Conservation (phyloP, 2,113 vertebrate species). For the Charina bottae region DNA sequence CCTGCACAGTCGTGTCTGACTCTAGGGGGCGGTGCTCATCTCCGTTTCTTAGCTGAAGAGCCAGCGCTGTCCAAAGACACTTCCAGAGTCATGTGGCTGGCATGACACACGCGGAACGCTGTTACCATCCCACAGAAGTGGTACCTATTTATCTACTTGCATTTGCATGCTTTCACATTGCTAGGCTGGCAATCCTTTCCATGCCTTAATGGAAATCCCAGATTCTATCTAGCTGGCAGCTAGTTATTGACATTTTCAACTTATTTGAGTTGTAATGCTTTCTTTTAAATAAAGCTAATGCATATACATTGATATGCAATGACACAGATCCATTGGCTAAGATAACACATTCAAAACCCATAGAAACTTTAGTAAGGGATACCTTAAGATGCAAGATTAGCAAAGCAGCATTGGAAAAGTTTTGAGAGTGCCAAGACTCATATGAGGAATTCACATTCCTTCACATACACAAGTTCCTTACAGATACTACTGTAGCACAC, state of each 20-base stretch:
- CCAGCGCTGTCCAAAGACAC: no score
- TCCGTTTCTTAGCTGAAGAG: no score
- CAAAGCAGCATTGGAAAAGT: neutral
- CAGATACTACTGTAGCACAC: neutral
- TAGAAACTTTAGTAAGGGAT: neutral
- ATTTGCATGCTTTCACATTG: no score
- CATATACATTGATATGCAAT: neutral
- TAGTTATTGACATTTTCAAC: neutral
- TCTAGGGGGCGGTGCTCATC: no score
- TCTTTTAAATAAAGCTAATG: neutral
- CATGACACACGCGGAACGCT: no score
- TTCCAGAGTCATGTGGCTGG: no score
- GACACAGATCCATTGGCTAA: neutral
- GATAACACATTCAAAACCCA: neutral
- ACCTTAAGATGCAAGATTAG: neutral
- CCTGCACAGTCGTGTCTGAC: no score
- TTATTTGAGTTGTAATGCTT: neutral
- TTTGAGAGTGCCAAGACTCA: neutral
- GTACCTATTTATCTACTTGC: no score
- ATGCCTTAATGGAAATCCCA: neutral
- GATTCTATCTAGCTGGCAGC: neutral
- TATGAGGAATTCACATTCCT: neutral
- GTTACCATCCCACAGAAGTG: no score
- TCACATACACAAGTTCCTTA: neutral
- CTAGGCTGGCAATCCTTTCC: no score